A percentile compares a stretch with the other conserved stretches of the same genome.
Evolutionary conservation across 1,140 invertebrate genomes (phyloP).

Genomic region (Ctenoplectra terminalis): DNA sequence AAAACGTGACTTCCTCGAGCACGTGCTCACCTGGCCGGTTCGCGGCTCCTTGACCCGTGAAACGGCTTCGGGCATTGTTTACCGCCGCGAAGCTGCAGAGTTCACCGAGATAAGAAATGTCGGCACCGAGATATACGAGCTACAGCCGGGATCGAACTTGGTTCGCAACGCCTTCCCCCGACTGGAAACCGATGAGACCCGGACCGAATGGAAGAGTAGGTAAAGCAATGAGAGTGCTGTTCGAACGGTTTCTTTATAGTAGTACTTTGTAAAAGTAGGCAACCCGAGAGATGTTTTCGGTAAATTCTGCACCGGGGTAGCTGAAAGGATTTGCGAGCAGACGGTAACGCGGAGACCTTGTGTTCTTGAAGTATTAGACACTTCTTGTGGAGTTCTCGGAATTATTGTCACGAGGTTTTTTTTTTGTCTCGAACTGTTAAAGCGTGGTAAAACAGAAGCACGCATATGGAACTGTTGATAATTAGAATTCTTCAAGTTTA

Average conservation of each 20-base stretch:
- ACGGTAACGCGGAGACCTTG: too few relatives aligned
- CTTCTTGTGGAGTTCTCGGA: too few relatives aligned
- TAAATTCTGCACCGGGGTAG: too few relatives aligned
- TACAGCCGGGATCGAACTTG: not conserved
- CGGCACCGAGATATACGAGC: constrained; percentile 5
- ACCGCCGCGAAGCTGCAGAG: constrained; percentile 31
- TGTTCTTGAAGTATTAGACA: too few relatives aligned
- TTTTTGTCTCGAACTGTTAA: too few relatives aligned
- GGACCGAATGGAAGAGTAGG: not conserved
- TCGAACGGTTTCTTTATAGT: not conserved
- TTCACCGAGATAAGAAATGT: constrained; percentile 23
- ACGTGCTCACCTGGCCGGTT: constrained; percentile 57
- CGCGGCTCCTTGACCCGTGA: constrained; percentile 65
- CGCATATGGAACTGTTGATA: too few relatives aligned
- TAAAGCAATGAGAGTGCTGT: not conserved
- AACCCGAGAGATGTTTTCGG: too few relatives aligned
- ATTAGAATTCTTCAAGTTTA: too few relatives aligned
- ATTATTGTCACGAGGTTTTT: too few relatives aligned
- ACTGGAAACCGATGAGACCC: not conserved
- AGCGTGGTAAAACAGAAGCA: too few relatives aligned
- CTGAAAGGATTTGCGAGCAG: too few relatives aligned
- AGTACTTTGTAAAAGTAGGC: not conserved
- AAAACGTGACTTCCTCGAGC: constrained; percentile 65
- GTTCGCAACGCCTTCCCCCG: not conserved
- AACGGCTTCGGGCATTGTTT: constrained; percentile 68